Evolutionary conservation across 2,797 vertebrate genomes (phyloP).

Genomic region (Mus minutoides): DNA sequence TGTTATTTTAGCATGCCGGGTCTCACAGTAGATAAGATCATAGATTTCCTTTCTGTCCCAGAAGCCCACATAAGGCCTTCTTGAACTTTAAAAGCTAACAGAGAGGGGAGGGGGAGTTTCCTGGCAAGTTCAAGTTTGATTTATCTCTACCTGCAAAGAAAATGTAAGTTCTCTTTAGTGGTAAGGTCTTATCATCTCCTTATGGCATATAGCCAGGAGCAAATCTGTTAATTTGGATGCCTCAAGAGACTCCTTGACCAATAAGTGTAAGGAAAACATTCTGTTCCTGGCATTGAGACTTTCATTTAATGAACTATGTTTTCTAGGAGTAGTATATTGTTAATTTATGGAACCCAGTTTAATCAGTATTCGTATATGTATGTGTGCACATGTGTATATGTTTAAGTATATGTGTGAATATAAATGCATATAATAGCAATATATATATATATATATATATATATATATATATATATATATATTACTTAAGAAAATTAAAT

Average conservation of each 20-base stretch:
- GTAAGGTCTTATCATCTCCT: background rate
- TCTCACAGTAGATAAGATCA: background rate
- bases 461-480: background rate
- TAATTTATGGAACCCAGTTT: background rate
- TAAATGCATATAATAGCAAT: background rate
- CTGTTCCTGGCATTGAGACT: background rate
- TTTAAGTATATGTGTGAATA: background rate
- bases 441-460: background rate
- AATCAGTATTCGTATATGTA: background rate
- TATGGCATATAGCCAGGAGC: background rate
- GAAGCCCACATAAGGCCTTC: too few species aligned
- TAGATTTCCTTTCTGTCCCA: too few species aligned
- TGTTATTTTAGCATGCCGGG: background rate
- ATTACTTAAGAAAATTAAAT: background rate
- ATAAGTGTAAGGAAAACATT: background rate
- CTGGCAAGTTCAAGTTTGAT: background rate
- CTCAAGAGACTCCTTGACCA: background rate
- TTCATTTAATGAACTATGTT: background rate
- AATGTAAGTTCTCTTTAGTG: background rate
- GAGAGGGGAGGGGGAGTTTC: background rate
- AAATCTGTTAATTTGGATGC: background rate
- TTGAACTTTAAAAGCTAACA: background rate
- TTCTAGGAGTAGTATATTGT: background rate
- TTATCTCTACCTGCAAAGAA: background rate
- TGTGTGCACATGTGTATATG: accelerated